Evolutionary conservation across 2,888 invertebrate species (phyloP).

Genomic region (Pristionchus japonicus): DNA sequence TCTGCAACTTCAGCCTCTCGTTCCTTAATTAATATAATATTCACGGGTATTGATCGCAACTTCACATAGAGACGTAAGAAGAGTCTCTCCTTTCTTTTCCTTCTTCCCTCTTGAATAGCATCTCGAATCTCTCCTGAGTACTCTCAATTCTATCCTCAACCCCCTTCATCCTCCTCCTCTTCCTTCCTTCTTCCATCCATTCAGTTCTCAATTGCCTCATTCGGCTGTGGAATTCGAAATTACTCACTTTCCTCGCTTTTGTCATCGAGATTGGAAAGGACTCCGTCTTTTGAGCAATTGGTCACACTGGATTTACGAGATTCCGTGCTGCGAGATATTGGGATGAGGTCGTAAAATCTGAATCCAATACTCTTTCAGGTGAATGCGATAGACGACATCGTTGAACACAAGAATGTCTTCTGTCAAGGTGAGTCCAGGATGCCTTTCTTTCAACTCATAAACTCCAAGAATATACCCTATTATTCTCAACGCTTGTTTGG

Average conservation of each 20-base stretch:
- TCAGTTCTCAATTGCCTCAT: constrained; percentile 44
- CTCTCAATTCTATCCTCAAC: constrained; percentile 6
- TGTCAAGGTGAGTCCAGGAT: constrained; percentile 52
- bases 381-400: not conserved
- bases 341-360: not conserved
- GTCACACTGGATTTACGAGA: not conserved
- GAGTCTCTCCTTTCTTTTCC: constrained; percentile 44
- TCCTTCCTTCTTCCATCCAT: constrained; percentile 48
- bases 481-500: no score
- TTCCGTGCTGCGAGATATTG: not conserved
- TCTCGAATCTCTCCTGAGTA: constrained; percentile 16
- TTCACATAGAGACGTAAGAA: not conserved
- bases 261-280: not conserved
- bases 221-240: constrained; percentile 47
- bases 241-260: constrained; percentile 52
- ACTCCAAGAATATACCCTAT: no score
- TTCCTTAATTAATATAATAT: constrained; percentile 39
- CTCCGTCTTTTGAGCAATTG: not conserved
- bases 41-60: constrained; percentile 1
- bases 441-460: no score
- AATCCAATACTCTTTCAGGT: not conserved
- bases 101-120: constrained; percentile 19
- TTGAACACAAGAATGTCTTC: constrained; percentile 55
- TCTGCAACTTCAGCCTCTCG: constrained; percentile 15
- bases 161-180: constrained; percentile 11